Evolutionary conservation across 2,113 vertebrate genomes (phyloP).

Genomic region (Grus americana): DNA sequence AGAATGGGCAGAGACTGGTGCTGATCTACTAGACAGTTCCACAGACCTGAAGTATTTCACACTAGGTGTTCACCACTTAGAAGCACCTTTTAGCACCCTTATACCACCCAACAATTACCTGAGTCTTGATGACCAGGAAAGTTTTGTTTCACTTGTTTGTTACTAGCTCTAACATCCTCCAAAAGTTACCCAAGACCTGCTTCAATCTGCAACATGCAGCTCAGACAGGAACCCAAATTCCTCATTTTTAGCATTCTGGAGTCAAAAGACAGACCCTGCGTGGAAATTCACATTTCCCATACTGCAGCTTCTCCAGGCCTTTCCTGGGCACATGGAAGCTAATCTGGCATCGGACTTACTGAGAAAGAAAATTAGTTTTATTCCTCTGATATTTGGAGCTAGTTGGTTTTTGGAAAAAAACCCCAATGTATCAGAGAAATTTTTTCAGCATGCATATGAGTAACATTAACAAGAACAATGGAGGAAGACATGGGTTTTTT

Average conservation of each 20-base stretch:
- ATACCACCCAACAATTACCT: background rate
- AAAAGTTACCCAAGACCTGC: background rate
- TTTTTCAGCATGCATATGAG: background rate
- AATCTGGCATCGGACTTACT: background rate
- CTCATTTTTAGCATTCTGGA: background rate
- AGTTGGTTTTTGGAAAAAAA: background rate
- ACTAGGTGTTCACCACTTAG: background rate
- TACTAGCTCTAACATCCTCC: background rate
- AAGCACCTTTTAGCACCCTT: background rate
- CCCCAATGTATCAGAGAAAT: background rate
- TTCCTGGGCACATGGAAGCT: background rate
- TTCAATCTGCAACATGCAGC: background rate
- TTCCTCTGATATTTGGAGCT: background rate
- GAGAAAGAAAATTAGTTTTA: background rate
- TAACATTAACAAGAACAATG: background rate
- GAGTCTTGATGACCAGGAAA: background rate
- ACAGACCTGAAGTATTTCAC: background rate
- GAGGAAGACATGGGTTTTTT: background rate
- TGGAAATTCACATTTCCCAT: background rate
- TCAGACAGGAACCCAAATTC: background rate
- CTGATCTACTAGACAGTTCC: background rate
- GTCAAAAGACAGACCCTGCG: background rate
- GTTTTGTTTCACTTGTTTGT: background rate
- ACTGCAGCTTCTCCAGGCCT: background rate
- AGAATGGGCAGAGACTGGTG: background rate